These are phyloP conservation scores for Riptortus pedestris DNA, from an alignment of 1,140 invertebrate genomes.

Conservation along the genomic window DNA sequence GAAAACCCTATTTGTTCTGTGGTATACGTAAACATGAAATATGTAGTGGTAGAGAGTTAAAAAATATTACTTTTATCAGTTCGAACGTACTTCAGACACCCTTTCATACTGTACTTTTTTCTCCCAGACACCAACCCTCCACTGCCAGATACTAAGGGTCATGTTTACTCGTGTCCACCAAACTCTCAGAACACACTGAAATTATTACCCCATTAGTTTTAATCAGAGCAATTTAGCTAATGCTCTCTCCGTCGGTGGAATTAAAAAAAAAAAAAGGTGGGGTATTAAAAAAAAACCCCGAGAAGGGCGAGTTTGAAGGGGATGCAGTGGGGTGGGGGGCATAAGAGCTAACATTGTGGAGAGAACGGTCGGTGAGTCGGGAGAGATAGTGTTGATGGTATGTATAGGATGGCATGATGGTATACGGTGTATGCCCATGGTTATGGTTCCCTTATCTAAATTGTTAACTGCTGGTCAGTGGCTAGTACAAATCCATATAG, in stretches of 20 bases:
- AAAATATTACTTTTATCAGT: no score
- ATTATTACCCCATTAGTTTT: constrained; percentile 10
- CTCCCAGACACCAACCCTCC: no score
- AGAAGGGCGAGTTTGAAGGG: not conserved
- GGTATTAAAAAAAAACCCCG: not conserved
- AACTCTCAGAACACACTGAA: not conserved
- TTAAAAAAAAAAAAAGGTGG: not conserved
- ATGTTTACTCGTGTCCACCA: no score
- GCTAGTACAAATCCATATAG: constrained; percentile 6
- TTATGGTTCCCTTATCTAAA: constrained; percentile 7
- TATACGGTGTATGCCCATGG: not conserved
- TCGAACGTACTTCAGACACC: no score
- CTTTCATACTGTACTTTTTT: no score
- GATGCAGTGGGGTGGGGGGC: not conserved
- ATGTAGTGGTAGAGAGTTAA: no score
- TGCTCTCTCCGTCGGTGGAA: not conserved
- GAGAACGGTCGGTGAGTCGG: not conserved
- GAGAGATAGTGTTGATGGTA: not conserved
- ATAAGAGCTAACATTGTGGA: not conserved
- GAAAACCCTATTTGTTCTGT: no score
- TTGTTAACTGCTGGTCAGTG: constrained; percentile 8
- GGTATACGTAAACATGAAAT: no score
- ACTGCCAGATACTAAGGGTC: not conserved
- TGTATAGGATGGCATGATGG: not conserved
- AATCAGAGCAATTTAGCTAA: constrained; percentile 8